Evolutionary conservation across 2,888 invertebrate genomes (phyloP).

Genomic region (Tortrix viridana): DNA sequence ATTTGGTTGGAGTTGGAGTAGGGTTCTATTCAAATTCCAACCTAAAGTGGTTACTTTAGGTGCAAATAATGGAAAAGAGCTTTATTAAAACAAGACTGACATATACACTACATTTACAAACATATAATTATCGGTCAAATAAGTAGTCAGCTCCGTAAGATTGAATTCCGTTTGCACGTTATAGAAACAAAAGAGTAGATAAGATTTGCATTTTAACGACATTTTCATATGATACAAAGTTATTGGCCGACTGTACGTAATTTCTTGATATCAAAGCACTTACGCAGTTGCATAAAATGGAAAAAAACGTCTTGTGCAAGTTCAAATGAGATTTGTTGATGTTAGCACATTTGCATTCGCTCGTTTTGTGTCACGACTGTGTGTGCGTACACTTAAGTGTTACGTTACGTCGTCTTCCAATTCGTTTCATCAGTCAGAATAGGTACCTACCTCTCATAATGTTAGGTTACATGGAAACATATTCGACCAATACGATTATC

Average conservation of each 20-base stretch:
- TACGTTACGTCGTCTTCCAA: slow-evolving; percentile 4
- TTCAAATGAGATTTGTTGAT: slow-evolving; percentile 13
- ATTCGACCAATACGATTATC: slow-evolving; percentile 45
- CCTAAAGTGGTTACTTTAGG: too few species aligned
- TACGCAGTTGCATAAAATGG: slow-evolving; percentile 5
- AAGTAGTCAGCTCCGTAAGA: background rate
- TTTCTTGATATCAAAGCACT: background rate
- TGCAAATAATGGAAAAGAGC: too few species aligned
- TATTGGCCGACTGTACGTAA: too few species aligned
- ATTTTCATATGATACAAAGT: too few species aligned
- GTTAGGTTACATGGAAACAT: slow-evolving; percentile 34
- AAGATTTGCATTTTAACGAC: too few species aligned
- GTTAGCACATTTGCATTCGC: slow-evolving; percentile 8
- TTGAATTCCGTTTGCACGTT: too few species aligned
- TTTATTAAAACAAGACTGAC: too few species aligned
- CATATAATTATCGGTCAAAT: too few species aligned
- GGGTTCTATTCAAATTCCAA: background rate
- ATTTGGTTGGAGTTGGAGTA: too few species aligned
- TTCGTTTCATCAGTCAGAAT: slow-evolving; percentile 11
- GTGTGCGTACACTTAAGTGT: background rate
- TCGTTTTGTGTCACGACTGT: slow-evolving; percentile 6
- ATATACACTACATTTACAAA: too few species aligned
- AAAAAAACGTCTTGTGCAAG: slow-evolving; percentile 19
- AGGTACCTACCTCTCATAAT: slow-evolving; percentile 5
- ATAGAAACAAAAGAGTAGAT: too few species aligned